Base-by-base conservation (phyloP, 2,113 vertebrate genomes). In the Agapornis roseicollis region DNA sequence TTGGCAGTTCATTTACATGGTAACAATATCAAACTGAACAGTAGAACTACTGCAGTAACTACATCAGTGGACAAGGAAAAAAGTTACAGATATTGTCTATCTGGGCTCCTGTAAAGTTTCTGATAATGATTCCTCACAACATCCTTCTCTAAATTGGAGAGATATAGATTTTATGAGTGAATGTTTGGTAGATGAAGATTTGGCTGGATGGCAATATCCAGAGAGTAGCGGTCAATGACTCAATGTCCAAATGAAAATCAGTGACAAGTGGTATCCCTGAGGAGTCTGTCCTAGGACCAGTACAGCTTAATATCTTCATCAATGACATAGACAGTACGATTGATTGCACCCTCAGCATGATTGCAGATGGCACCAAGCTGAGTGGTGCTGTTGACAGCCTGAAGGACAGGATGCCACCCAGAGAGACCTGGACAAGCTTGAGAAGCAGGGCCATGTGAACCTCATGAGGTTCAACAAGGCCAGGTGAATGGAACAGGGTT, bases 381-480 rank as follows among this genome's bases (percentile, higher is more conserved):
- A 39, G 11, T 25, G 29, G 11, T 63, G 13, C 0, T 1, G 14
- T 9, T 39, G 46, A 35, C 14, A 35, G 0, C 20, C 17, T 22
- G 39, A 47, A n/a, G 33, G 61, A n/a, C 1, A 3, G 53, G 23
- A 79, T 50, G 11, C 6, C 20, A 9, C 31, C 33, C 41, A 78
- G 58, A 31, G 18, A 9, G 10, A 35, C 24, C 24, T 14, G 20
- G 35, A 35, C 5, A 39, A 8, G 4, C 22, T 64, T 0, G 2
- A 63, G 23, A 74, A 56, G 23, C 27, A 24, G 13, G 17, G 1
- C 0, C 10, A 9, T 39, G 17, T 14, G 33, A 68, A 63, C 5
- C 14, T 55, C 52, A 31, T 42, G 39, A 42, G 8, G 8, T 60
- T 77, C 31, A 50, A 10, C 16, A 44, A 44, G 6, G 6, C 8